Conservation (phyloP, 30 jellyfish, hydroid and myxozoan species). For the Clytia hemisphaerica region DNA sequence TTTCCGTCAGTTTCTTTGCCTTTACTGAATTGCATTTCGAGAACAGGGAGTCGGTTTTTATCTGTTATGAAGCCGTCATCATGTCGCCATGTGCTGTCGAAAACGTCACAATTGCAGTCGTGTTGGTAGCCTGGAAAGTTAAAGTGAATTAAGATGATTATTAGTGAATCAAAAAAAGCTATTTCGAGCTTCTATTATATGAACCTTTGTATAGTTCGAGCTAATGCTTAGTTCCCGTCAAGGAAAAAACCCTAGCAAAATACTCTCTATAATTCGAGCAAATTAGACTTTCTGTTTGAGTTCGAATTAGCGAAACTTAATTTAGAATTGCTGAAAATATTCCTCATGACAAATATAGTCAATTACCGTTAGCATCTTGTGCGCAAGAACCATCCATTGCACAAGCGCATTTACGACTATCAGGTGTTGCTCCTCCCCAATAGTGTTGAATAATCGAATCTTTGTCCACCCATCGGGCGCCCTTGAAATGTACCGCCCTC, state of each 20-base stretch:
- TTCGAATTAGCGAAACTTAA: too few species aligned
- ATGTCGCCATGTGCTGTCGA: conserved; percentile 72
- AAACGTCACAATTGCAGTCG: conserved; percentile 94
- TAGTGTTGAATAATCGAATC: conserved; percentile 59
- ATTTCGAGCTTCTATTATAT: too few species aligned
- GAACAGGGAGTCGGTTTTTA: conserved; percentile 75
- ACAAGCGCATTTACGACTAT: conserved; percentile 73
- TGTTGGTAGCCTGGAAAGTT: conserved; percentile 45
- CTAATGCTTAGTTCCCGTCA: too few species aligned
- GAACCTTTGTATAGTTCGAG: too few species aligned
- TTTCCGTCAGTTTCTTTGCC: conserved; percentile 60
- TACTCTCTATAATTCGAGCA: too few species aligned
- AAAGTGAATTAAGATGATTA: too few species aligned
- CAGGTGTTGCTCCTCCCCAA: conserved; percentile 98
- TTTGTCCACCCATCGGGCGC: conserved; percentile 89
- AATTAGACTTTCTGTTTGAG: too few species aligned
- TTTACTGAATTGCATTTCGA: conserved; percentile 61
- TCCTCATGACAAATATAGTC: too few species aligned
- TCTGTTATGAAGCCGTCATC: conserved; percentile 81
- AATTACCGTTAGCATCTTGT: conserved; percentile 30
- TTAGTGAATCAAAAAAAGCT: too few species aligned
- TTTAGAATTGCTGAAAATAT: too few species aligned
- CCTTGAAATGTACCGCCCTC: conserved; percentile 51
- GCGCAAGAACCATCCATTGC: conserved; percentile 85
- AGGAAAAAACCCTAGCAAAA: too few species aligned